Base-by-base conservation (phyloP, 1,140 invertebrate genomes). In the Pseudomyrmex gracilis region DNA sequence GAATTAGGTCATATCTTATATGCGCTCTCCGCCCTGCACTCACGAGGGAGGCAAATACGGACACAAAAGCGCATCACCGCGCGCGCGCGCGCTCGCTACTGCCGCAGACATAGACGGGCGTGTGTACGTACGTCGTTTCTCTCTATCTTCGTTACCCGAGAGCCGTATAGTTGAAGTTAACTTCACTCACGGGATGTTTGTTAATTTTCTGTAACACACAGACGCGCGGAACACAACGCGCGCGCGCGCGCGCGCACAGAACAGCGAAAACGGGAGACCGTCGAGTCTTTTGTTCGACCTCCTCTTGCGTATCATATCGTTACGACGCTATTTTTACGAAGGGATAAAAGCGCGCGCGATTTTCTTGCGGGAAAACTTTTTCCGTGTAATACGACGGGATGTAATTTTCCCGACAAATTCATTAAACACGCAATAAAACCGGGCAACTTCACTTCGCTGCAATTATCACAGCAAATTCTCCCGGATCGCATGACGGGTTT, bases 1-100 rank as follows among this genome's bases (percentile, higher is more conserved):
- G 60, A 87, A 86, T 76, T 86, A 83, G 77, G 49, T 24, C 68
- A 58, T 45, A 70, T 57, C 57, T 71, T 87, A 45, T 58, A 57
- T 55, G 60, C 10, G 47, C 58, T 20, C 34, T 34, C 5, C n/a
- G 55, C 66, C 4, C 57, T 34, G 47, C 13, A 2, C 8, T 66
- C 10, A 4, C 15, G 43, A 8, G 8, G 47, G 1, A 2, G 13
- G 22, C 49, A 68, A 78, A 53, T 55, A 77, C 49, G 2, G 20
- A 15, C 10, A 15, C 76, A 70, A 78, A 34, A 70, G 64, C 74
- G 45, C 34, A 70, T 34, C 43, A 13, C 3, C 34, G n/a, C n/a
- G n/a, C n/a, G n/a, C 57, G 47, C 63, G 58, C 8, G 13, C 53
- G 55, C 15, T 22, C 9, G 20, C 4, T 20, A 24, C 58, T 20